These are phyloP conservation scores for Lasioglossum albipes DNA, from an alignment of 1,140 invertebrate species.

Conservation along the genomic window DNA sequence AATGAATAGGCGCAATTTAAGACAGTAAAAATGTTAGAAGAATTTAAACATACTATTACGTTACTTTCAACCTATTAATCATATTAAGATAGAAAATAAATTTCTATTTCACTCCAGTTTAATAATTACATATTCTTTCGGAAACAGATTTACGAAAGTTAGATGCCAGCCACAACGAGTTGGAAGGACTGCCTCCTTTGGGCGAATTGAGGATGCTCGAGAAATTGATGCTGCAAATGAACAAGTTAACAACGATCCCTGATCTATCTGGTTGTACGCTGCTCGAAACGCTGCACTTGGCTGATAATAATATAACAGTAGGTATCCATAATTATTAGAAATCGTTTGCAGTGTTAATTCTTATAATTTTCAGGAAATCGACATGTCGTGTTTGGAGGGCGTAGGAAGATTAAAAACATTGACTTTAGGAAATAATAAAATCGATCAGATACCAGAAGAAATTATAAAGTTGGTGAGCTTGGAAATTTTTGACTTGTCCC, in stretches of 20 bases:
- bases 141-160: conserved; percentile 80
- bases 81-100: too few relatives aligned
- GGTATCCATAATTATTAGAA: conserved; percentile 35
- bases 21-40: too few relatives aligned
- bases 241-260: conserved; percentile 85
- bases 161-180: conserved; percentile 82
- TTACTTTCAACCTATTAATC: too few relatives aligned
- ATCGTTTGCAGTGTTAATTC: conserved; percentile 17
- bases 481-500: conserved; percentile 90
- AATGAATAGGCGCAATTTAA: too few relatives aligned
- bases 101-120: too few relatives aligned
- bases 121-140: conserved; percentile 13
- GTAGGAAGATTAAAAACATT: conserved; percentile 86
- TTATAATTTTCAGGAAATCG: conserved; percentile 82
- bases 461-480: conserved; percentile 87
- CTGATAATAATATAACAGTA: conserved; percentile 89
- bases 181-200: conserved; percentile 86
- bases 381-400: conserved; percentile 84
- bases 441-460: conserved; percentile 87
- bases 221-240: conserved; percentile 89
- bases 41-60: too few relatives aligned
- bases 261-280: conserved; percentile 85
- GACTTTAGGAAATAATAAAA: conserved; percentile 88
- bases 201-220: conserved; percentile 90
- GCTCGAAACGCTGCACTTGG: conserved; percentile 88